Evolutionary conservation across 2,797 vertebrate species (phyloP).

Genomic region (Karalla daura): DNA sequence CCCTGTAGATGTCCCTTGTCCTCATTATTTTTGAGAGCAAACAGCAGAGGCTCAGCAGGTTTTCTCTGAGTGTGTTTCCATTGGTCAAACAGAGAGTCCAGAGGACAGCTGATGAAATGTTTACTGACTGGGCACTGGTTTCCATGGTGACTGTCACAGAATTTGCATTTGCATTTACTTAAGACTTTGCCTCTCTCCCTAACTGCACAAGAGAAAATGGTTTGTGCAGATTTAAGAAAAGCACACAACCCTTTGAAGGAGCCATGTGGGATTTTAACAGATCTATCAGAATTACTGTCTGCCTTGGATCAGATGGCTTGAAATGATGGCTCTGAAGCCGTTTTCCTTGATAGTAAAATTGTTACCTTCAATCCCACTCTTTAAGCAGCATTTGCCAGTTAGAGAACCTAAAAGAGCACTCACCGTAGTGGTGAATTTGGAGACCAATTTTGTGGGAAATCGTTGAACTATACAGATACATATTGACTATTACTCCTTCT

Average conservation of each 20-base stretch:
- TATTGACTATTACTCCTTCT: no score
- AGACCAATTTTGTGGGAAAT: no score
- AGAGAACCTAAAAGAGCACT: no score
- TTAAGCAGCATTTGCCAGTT: no score
- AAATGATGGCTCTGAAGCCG: no score
- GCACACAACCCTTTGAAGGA: background rate
- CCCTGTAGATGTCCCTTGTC: background rate
- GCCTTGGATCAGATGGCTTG: background rate
- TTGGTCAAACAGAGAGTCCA: constrained; percentile 28
- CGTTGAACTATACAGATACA: no score
- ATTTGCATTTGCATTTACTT: background rate
- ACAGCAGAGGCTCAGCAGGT: constrained; percentile 26
- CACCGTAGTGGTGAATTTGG: no score
- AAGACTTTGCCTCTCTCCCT: background rate
- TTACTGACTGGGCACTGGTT: constrained; percentile 1
- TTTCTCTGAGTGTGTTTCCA: constrained; percentile 13
- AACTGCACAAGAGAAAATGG: background rate
- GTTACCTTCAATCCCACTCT: no score
- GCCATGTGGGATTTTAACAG: background rate
- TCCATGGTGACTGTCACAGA: background rate
- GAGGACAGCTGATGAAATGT: constrained; percentile 14
- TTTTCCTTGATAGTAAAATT: no score
- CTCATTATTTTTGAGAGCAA: constrained; percentile 29
- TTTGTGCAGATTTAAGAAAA: background rate
- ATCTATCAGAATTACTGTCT: background rate